phyloP scores from a whole-genome alignment of 2,797 vertebrate species.

The Coendou prehensilis region DNA sequence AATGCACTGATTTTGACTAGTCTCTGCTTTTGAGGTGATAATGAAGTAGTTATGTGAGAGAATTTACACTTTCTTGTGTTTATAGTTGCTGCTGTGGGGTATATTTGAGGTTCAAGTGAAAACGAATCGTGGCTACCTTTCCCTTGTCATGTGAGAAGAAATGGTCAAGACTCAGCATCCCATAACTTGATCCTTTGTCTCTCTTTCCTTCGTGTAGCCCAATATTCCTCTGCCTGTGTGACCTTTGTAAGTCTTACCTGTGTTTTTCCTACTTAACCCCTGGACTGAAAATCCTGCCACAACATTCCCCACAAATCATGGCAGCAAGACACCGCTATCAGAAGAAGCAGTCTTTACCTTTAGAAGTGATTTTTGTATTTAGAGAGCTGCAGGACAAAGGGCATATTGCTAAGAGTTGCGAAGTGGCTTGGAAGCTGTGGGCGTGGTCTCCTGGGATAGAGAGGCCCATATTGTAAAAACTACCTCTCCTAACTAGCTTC shows the following conservation, averaged over 20 bases:
- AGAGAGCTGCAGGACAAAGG: neutral
- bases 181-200: neutral
- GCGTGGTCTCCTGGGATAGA: neutral
- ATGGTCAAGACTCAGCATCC: neutral
- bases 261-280: slow-evolving; percentile 44
- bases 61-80: neutral
- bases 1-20: neutral
- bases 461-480: neutral
- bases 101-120: neutral
- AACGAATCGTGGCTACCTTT: neutral
- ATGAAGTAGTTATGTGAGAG: neutral
- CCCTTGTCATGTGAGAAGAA: neutral
- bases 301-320: neutral
- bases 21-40: neutral
- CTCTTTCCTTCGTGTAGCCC: neutral
- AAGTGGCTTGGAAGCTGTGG: neutral
- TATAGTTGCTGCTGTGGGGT: neutral
- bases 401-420: neutral
- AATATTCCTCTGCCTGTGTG: neutral
- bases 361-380: neutral
- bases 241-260: neutral
- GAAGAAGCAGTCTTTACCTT: neutral
- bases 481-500: neutral
- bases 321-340: neutral
- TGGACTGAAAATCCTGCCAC: neutral